Evolutionary conservation across 2,113 vertebrate genomes (phyloP).

Genomic region (Pionites leucogaster): DNA sequence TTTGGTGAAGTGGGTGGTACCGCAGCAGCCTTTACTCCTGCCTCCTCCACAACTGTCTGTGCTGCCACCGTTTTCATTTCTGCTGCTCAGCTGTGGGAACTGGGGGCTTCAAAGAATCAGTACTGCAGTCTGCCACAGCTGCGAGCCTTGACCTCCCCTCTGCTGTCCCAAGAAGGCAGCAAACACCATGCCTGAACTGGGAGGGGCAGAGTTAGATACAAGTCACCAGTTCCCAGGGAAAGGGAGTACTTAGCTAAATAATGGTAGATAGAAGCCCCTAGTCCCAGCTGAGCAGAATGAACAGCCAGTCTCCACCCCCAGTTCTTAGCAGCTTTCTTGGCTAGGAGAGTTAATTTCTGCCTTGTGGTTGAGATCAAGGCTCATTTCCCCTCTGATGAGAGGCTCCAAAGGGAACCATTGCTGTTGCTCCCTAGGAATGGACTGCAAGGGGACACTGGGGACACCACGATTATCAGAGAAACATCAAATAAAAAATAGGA

Average conservation of each 20-base stretch:
- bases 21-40: neutral
- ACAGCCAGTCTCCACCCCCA: neutral
- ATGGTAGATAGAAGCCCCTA: neutral
- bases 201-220: neutral
- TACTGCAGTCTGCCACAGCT: neutral
- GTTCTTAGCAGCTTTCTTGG: neutral
- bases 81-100: neutral
- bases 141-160: neutral
- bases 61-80: rapidly evolving
- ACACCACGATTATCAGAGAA: neutral
- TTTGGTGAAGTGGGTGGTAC: neutral
- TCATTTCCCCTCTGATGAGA: neutral
- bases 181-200: neutral
- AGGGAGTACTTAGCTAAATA: neutral
- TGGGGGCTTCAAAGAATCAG: neutral
- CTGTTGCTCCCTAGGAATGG: neutral
- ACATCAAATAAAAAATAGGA: neutral
- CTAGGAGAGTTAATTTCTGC: neutral
- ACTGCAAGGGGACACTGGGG: neutral
- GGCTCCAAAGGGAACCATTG: neutral
- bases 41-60: neutral
- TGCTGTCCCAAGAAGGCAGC: neutral
- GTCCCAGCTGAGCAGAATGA: neutral
- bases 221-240: neutral
- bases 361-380: neutral